Percentiles rank a stretch among this genome's conserved stretches.
Conservation (phyloP, 2,113 vertebrate genomes). For the Sinocyclocheilus rhinocerous region DNA sequence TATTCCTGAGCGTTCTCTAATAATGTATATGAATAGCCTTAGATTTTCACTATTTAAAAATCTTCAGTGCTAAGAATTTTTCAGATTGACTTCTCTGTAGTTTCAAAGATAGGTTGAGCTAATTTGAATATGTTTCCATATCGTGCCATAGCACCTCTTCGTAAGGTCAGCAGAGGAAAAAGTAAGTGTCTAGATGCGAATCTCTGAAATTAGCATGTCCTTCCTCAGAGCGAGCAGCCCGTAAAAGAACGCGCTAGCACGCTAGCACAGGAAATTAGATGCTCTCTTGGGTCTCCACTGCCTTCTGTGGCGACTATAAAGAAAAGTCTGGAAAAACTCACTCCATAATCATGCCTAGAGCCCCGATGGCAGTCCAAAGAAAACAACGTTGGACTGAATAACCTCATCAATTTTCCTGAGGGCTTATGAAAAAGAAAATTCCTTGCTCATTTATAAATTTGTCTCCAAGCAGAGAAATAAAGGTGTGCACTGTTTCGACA, state of each 20-base stretch:
- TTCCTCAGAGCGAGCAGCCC: slow-evolving; percentile 55
- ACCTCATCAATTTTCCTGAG: slow-evolving; percentile 63
- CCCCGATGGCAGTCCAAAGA: slow-evolving; percentile 61
- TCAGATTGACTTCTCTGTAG: background rate
- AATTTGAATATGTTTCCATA: slow-evolving; percentile 5
- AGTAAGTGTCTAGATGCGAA: slow-evolving; percentile 53
- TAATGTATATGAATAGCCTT: too few relatives aligned
- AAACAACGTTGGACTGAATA: slow-evolving; percentile 66
- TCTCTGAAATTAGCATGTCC: slow-evolving; percentile 64
- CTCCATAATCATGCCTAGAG: slow-evolving; percentile 51
- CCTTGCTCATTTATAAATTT: slow-evolving; percentile 53
- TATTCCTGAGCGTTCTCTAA: too few relatives aligned
- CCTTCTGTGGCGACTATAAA: slow-evolving; percentile 61
- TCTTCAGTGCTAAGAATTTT: background rate
- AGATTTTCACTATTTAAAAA: background rate
- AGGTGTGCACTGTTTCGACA: slow-evolving; percentile 48
- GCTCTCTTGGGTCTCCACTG: slow-evolving; percentile 65
- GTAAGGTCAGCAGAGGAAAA: slow-evolving; percentile 48
- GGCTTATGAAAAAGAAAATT: slow-evolving; percentile 33
- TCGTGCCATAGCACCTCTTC: background rate
- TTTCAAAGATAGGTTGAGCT: background rate
- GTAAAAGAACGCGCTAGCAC: slow-evolving; percentile 56
- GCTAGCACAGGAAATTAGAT: slow-evolving; percentile 68
- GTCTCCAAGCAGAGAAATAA: slow-evolving; percentile 41
- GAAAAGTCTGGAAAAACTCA: slow-evolving; percentile 66